Evolutionary conservation across 2,113 vertebrate species (phyloP).

Genomic region (Mugil cephalus): DNA sequence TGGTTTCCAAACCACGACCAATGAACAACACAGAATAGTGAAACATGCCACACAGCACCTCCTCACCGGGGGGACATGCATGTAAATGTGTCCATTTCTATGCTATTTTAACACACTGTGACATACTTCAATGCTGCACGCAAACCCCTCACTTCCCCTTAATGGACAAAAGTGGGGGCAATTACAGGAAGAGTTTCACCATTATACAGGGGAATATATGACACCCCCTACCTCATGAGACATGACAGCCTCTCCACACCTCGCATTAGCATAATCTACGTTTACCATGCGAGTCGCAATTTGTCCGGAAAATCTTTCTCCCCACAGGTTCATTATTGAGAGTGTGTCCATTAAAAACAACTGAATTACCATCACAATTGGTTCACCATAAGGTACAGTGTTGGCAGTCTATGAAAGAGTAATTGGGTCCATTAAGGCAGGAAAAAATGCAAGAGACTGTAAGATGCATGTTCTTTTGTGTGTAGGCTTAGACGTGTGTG

Average conservation of each 20-base stretch:
- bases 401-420: slow-evolving; percentile 76
- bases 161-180: slow-evolving; percentile 60
- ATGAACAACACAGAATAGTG: slow-evolving; percentile 36
- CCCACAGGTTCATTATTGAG: slow-evolving; percentile 79
- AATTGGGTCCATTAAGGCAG: slow-evolving; percentile 81
- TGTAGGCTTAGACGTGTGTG: no score
- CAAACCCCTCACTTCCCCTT: slow-evolving; percentile 54
- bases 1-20: slow-evolving; percentile 32
- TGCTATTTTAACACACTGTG: slow-evolving; percentile 41
- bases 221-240: slow-evolving; percentile 60
- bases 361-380: slow-evolving; percentile 82
- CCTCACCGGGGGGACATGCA: slow-evolving; percentile 9
- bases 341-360: slow-evolving; percentile 80
- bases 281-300: slow-evolving; percentile 74
- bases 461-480: slow-evolving; percentile 56
- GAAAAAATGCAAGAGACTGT: slow-evolving; percentile 47
- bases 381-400: slow-evolving; percentile 63
- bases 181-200: slow-evolving; percentile 49
- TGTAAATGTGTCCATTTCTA: slow-evolving; percentile 26
- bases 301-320: slow-evolving; percentile 76
- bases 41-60: slow-evolving; percentile 15
- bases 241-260: slow-evolving; percentile 58
- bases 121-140: slow-evolving; percentile 22
- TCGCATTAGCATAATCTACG: slow-evolving; percentile 79
- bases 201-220: slow-evolving; percentile 59